Conservation (phyloP, 2,113 vertebrate genomes). For the Uria lomvia region DNA sequence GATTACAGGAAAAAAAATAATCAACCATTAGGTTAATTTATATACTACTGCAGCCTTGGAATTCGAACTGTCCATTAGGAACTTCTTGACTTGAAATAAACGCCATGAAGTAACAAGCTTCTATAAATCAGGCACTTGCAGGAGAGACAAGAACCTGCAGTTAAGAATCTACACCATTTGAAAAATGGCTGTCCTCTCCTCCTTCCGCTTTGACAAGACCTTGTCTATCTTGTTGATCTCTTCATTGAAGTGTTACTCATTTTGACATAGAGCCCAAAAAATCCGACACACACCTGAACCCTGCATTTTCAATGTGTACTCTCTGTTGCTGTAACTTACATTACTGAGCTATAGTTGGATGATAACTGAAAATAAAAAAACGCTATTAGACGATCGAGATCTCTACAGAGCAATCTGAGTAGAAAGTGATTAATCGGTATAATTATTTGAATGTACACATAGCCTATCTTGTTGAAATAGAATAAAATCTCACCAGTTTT, state of each 20-base stretch:
- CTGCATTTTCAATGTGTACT: neutral
- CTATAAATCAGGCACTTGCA: neutral
- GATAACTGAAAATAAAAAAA: neutral
- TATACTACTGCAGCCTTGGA: neutral
- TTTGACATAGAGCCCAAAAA: neutral
- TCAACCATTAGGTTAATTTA: neutral
- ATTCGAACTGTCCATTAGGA: neutral
- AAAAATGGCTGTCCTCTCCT: neutral
- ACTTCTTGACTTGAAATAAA: neutral
- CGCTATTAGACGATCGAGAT: neutral
- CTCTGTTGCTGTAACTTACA: neutral
- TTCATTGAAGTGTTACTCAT: neutral
- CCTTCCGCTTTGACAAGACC: neutral
- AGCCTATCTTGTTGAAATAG: neutral
- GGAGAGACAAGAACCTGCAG: neutral
- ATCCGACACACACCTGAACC: neutral
- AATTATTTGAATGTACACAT: neutral
- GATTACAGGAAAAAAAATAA: neutral
- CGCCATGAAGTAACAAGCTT: neutral
- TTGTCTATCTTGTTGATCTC: neutral
- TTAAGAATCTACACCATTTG: neutral
- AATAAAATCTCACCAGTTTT: slow-evolving; percentile 86
- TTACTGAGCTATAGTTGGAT: neutral
- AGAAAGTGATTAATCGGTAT: neutral
- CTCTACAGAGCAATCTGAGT: neutral